A percentile compares a stretch with the other conserved stretches of the same genome.
phyloP scores from a whole-genome alignment of 2,888 invertebrate species.

The Tenthredo livida region DNA sequence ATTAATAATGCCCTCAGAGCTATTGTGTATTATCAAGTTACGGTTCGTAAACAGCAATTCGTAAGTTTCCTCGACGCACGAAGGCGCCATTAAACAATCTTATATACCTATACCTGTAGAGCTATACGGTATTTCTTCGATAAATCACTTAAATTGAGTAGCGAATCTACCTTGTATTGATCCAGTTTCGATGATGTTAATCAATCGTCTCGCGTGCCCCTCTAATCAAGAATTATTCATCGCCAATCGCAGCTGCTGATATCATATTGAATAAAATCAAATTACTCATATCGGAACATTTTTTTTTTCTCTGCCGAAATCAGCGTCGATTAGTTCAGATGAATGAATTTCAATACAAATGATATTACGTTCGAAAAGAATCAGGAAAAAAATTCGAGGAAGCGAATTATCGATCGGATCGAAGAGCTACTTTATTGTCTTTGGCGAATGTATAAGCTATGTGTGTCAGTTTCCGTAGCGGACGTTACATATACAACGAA shows the following conservation, averaged over 20 bases:
- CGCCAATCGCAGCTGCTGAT: conserved; percentile 7
- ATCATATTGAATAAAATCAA: background rate
- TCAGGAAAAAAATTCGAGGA: background rate
- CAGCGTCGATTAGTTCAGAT: background rate
- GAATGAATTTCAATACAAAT: background rate
- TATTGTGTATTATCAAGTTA: conserved; percentile 34
- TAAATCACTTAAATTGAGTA: conserved; percentile 39
- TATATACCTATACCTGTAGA: background rate
- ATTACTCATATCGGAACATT: background rate
- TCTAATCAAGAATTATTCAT: background rate
- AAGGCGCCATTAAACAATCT: conserved; percentile 12
- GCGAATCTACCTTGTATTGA: background rate
- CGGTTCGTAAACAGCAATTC: conserved; percentile 36
- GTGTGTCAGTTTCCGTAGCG: background rate
- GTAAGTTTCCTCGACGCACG: conserved; percentile 18
- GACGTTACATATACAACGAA: background rate
- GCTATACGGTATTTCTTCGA: background rate
- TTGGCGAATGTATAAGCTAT: background rate
- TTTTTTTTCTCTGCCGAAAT: background rate
- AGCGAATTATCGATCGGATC: background rate
- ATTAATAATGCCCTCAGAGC: conserved; percentile 26
- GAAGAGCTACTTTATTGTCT: background rate
- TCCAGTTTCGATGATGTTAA: background rate
- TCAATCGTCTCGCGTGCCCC: background rate
- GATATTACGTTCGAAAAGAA: background rate